Base-by-base conservation (phyloP, 2,888 invertebrate species). In the Nomada fabriciana region DNA sequence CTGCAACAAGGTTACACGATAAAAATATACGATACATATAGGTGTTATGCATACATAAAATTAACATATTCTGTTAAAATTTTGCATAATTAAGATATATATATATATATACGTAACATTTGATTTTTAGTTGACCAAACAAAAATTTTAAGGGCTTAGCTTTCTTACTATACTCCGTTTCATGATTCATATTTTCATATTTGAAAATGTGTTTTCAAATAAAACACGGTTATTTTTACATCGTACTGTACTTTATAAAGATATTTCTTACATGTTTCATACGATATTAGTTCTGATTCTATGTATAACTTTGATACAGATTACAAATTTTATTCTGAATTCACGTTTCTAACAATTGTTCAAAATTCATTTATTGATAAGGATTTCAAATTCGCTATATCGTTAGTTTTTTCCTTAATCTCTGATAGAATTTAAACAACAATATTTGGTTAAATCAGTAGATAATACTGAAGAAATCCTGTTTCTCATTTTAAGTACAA, bases 51-150 rank as follows among this genome's bases (percentile, higher is more conserved):
- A 81, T 90, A 91, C 86, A 83, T 86, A 86, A 86, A 89, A 89
- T 89, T 89, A 86, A 89, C 89, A 87, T 86, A 88, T 91, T 91
- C 89, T 89, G 89, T 89, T 87, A 84, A 89, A 90, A 84, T 69
- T 88, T 91, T 90, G 87, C 86, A 89, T 90, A 90, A 89, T 89
- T 90, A 86, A 86, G 85, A 83, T 85, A 82, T 75, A 81, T 68
- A 74, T 57, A 63, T 20, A 63, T 63, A 64, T 69, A 57, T 64
- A 71, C 50, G n/a, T 55, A 61, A 61, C 20, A 59, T 74, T 67
- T 80, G 29, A 70, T 70, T 75, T 80, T 70, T 80, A 82, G 74
- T 57, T 65, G 20, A 69, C 65, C 23, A 64, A 65, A 67, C 50
- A 75, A 75, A 55, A 42, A 74, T 72, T 61, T 70, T 55, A 69